A percentile compares a stretch with the other conserved stretches of the same genome.
Conservation (phyloP, 2,888 invertebrate species). For the Alcis repandata region DNA sequence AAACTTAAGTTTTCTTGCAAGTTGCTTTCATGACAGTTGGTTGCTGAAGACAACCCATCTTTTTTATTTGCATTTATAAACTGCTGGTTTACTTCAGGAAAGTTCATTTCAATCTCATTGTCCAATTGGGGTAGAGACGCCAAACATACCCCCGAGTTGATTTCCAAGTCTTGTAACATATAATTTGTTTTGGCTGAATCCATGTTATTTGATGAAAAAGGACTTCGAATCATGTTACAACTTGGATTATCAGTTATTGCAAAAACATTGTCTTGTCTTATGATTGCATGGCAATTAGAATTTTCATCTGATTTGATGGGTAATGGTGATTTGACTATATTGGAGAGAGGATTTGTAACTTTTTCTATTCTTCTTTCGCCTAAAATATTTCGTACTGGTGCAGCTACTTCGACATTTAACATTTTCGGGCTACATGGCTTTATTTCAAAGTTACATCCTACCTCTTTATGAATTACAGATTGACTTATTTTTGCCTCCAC, state of each 20-base stretch:
- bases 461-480: constrained; percentile 84
- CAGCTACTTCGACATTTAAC: constrained; percentile 78
- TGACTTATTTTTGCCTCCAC: constrained; percentile 85
- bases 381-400: constrained; percentile 73
- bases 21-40: not conserved
- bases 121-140: constrained; percentile 79
- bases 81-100: constrained; percentile 83
- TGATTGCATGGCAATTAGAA: constrained; percentile 54
- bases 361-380: constrained; percentile 79
- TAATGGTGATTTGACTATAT: constrained; percentile 60
- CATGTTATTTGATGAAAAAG: constrained; percentile 61
- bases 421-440: constrained; percentile 84
- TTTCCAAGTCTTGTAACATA: constrained; percentile 77
- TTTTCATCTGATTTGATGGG: constrained; percentile 57
- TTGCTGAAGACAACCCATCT: constrained; percentile 46
- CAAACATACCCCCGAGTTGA: constrained; percentile 76
- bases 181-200: constrained; percentile 70
- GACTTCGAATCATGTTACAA: constrained; percentile 75
- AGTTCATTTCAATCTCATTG: constrained; percentile 81
- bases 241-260: constrained; percentile 61
- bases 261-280: constrained; percentile 53
- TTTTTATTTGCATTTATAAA: constrained; percentile 81
- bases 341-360: constrained; percentile 70
- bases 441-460: constrained; percentile 85
- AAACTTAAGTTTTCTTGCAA: constrained; percentile 6